Conservation (phyloP, 2,888 invertebrate species). For the Diarsia brunnea region DNA sequence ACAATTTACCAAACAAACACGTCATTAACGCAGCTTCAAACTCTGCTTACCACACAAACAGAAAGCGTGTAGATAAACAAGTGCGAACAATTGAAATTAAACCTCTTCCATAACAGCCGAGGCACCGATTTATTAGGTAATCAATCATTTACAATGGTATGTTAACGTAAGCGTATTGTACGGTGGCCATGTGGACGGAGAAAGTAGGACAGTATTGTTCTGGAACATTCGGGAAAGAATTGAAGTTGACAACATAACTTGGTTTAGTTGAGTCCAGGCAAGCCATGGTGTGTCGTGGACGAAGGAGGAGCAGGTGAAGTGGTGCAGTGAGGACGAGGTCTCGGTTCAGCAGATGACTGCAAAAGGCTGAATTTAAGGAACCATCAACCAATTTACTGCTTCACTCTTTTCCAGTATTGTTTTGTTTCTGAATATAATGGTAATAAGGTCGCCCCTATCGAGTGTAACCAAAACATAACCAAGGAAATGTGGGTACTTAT, state of each 20-base stretch:
- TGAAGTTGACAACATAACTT: not conserved
- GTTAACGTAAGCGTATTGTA: conserved; percentile 47
- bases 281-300: no score
- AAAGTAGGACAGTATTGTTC: conserved; percentile 22
- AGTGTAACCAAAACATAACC: not conserved
- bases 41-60: conserved; percentile 22
- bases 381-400: no score
- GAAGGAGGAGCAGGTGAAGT: no score
- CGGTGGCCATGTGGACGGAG: conserved; percentile 15
- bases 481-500: not conserved
- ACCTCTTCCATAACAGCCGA: conserved; percentile 35
- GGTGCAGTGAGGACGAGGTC: no score
- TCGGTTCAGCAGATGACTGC: no score
- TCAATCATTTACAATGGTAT: conserved; percentile 65
- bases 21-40: conserved; percentile 11
- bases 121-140: conserved; percentile 57
- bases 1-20: not conserved
- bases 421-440: not conserved
- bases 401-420: not conserved
- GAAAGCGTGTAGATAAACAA: conserved; percentile 38
- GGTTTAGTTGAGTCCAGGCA: no score
- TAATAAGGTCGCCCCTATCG: not conserved
- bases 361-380: no score
- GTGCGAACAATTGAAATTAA: conserved; percentile 50
- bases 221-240: not conserved